Percentiles rank a stretch among this genome's conserved stretches.
These are phyloP conservation scores for Mormyrus hasselquistii DNA, from an alignment of 2,797 vertebrate genomes.

Conservation along the genomic window DNA sequence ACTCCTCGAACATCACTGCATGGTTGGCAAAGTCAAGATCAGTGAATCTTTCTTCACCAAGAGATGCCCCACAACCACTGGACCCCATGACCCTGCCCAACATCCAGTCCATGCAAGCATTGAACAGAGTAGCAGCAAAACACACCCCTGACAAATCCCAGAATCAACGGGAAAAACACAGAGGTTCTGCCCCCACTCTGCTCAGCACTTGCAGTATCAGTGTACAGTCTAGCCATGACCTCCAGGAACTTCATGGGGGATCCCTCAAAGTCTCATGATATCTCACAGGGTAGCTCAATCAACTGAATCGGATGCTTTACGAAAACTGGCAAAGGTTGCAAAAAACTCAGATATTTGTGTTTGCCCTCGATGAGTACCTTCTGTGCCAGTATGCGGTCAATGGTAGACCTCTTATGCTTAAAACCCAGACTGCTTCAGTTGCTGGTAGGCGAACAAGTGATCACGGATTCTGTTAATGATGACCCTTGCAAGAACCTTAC, in stretches of 20 bases:
- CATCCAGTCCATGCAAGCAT: not conserved
- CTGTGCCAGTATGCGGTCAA: not conserved
- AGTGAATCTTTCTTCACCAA: not conserved
- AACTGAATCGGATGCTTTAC: not conserved
- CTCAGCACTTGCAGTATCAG: not conserved
- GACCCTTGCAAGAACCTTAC: not conserved
- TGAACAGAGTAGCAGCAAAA: not conserved
- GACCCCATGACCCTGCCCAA: not conserved
- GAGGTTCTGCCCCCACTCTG: not conserved
- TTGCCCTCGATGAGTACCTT: not conserved
- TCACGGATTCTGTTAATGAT: not conserved
- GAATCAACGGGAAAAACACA: not conserved
- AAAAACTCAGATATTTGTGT: not conserved
- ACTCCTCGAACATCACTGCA: not conserved
- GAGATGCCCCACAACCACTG: not conserved
- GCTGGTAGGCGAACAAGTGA: not conserved
- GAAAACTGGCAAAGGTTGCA: not conserved
- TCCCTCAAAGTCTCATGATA: not conserved
- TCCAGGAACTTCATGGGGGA: not conserved
- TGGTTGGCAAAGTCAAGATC: not conserved
- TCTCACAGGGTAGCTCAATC: not conserved
- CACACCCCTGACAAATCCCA: not conserved
- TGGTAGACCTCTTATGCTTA: not conserved
- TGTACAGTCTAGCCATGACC: not conserved
- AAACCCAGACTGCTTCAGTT: not conserved